These are phyloP conservation scores for Listronotus oregonensis DNA, from an alignment of 1,140 invertebrate species.

Conservation along the genomic window DNA sequence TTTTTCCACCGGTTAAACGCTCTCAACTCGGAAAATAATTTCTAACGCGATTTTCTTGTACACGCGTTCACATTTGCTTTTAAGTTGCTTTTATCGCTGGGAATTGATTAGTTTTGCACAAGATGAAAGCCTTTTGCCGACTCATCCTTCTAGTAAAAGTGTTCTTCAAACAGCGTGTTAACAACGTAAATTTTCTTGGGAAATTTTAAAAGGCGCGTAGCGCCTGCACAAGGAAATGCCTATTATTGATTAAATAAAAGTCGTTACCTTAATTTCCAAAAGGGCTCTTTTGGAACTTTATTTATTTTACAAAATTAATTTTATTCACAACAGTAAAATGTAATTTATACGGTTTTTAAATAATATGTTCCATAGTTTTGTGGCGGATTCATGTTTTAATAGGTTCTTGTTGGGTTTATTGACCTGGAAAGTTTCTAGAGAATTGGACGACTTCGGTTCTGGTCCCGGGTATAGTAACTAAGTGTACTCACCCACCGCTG, in stretches of 20 bases:
- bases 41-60: slow-evolving; percentile 15
- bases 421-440: too few relatives aligned
- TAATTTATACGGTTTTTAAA: too few relatives aligned
- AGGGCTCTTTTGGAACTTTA: too few relatives aligned
- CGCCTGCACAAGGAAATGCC: background rate
- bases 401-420: too few relatives aligned
- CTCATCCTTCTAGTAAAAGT: slow-evolving; percentile 18
- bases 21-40: slow-evolving; percentile 11
- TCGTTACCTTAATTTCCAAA: background rate
- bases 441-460: too few relatives aligned
- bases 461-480: too few relatives aligned
- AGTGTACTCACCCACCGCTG: too few relatives aligned
- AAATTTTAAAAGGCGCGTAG: slow-evolving; percentile 9
- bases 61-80: slow-evolving; percentile 10
- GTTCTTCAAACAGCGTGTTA: slow-evolving; percentile 15
- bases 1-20: background rate
- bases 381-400: too few relatives aligned
- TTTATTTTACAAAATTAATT: too few relatives aligned
- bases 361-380: too few relatives aligned
- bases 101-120: slow-evolving; percentile 16
- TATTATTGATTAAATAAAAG: slow-evolving; percentile 11
- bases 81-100: slow-evolving; percentile 12
- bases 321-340: too few relatives aligned
- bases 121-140: slow-evolving; percentile 13
- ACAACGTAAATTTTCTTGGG: slow-evolving; percentile 11